Evolutionary conservation across 2,888 invertebrate species (phyloP).

Genomic region (Acrocera orbiculus): DNA sequence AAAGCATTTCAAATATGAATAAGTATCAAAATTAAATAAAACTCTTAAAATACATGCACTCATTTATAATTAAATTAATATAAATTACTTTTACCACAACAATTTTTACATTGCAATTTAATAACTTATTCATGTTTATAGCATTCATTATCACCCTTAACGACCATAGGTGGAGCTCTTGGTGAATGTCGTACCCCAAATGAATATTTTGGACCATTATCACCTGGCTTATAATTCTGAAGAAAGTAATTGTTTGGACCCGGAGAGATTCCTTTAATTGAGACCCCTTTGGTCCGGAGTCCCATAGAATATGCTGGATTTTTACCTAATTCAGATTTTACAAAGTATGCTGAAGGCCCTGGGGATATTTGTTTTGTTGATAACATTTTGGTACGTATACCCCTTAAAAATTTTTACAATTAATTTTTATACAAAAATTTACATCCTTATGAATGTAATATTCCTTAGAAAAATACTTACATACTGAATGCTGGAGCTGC

Average conservation of each 20-base stretch:
- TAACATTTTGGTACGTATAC: slow-evolving; percentile 3
- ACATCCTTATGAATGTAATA: neutral
- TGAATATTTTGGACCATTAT: slow-evolving; percentile 19
- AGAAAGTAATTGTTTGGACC: slow-evolving; percentile 24
- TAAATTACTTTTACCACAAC: no score
- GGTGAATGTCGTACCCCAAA: slow-evolving; percentile 23
- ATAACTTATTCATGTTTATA: no score
- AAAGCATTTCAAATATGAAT: no score
- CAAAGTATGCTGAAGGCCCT: slow-evolving; percentile 26
- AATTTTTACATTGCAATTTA: no score
- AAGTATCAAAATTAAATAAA: no score
- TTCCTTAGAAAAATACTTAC: slow-evolving; percentile 14
- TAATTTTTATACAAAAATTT: neutral
- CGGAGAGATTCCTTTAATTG: slow-evolving; percentile 15
- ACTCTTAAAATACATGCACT: no score
- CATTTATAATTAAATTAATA: no score
- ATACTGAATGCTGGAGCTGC: slow-evolving; percentile 22
- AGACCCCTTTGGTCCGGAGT: slow-evolving; percentile 8
- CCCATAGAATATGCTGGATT: slow-evolving; percentile 22
- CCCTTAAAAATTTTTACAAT: slow-evolving; percentile 15
- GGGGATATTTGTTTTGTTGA: slow-evolving; percentile 16
- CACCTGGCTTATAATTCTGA: slow-evolving; percentile 23
- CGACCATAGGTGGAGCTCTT: slow-evolving; percentile 25
- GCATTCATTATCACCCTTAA: slow-evolving; percentile 24
- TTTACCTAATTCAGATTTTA: slow-evolving; percentile 16